Evolutionary conservation across 2,888 invertebrate genomes (phyloP).

Genomic region (Plagiodera versicolora): DNA sequence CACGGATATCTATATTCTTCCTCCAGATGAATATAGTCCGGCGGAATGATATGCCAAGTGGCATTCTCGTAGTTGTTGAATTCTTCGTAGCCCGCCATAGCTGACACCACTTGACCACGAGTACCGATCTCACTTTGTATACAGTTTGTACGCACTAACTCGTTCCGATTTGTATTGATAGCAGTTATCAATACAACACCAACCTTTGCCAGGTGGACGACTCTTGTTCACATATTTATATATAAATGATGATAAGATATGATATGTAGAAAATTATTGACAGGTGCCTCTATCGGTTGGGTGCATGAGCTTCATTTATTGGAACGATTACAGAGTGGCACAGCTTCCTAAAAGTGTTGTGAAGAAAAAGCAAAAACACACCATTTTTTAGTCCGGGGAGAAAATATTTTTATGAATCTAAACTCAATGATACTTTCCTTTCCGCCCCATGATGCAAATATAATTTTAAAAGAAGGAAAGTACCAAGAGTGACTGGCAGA

Average conservation of each 20-base stretch:
- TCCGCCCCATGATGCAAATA: no score
- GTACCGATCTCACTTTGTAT: conserved; percentile 16
- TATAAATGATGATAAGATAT: conserved; percentile 41
- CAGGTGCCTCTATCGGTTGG: conserved; percentile 35
- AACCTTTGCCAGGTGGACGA: conserved; percentile 44
- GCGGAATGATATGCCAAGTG: conserved; percentile 70
- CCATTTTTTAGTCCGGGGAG: no score
- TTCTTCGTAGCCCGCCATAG: conserved; percentile 63
- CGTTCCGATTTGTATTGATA: conserved; percentile 23
- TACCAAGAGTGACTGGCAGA: no score
- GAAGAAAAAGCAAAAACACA: no score
- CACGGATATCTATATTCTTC: conserved; percentile 72
- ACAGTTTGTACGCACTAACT: conserved; percentile 8
- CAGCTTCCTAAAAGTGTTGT: no score
- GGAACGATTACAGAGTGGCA: neutral
- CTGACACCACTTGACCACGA: conserved; percentile 9
- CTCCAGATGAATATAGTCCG: conserved; percentile 69
- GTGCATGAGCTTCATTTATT: neutral
- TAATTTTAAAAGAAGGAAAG: no score
- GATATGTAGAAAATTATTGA: conserved; percentile 38
- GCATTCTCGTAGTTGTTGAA: conserved; percentile 61
- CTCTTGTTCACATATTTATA: conserved; percentile 42
- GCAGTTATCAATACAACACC: conserved; percentile 31
- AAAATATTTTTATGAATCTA: no score
- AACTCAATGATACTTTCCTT: no score